Conservation (phyloP, 2,113 vertebrate species). For the Alaudala cheleensis region DNA sequence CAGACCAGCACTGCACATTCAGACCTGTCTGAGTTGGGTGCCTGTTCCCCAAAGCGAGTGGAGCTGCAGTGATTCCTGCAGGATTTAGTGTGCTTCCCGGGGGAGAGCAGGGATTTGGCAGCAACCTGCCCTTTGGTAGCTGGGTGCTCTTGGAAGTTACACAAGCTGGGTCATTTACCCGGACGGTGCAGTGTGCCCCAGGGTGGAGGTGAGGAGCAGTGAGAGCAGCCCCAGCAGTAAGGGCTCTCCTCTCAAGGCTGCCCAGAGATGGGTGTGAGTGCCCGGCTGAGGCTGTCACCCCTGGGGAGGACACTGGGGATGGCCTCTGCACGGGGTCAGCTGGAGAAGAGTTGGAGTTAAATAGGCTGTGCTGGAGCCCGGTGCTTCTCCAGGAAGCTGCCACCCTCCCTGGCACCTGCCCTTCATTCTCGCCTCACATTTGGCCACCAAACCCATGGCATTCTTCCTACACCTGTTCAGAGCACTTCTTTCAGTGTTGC, state of each 20-base stretch:
- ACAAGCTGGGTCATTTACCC: not conserved
- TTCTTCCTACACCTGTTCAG: not conserved
- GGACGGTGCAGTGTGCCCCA: fast-evolving
- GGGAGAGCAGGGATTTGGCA: not conserved
- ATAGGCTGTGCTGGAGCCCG: not conserved
- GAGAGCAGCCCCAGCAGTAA: not conserved
- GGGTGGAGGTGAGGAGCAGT: not conserved
- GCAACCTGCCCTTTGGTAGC: not conserved
- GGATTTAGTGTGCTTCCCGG: not conserved
- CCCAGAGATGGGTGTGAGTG: not conserved
- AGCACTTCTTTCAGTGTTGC: not conserved
- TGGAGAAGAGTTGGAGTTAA: not conserved
- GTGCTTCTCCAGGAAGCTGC: not conserved
- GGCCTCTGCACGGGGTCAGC: fast-evolving
- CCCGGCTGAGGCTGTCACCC: not conserved
- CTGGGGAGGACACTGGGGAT: fast-evolving
- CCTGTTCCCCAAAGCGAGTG: fast-evolving
- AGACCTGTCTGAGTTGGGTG: not conserved
- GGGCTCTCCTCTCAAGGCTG: not conserved
- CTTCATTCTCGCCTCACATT: not conserved
- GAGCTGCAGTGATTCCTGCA: not conserved
- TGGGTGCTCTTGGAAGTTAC: not conserved
- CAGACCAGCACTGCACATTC: fast-evolving
- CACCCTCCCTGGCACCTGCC: not conserved
- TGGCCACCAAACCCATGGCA: fast-evolving